Percentiles rank a stretch among this genome's conserved stretches.
phyloP scores from a whole-genome alignment of 2,888 invertebrate species.

The Drosophila aldrichi region DNA sequence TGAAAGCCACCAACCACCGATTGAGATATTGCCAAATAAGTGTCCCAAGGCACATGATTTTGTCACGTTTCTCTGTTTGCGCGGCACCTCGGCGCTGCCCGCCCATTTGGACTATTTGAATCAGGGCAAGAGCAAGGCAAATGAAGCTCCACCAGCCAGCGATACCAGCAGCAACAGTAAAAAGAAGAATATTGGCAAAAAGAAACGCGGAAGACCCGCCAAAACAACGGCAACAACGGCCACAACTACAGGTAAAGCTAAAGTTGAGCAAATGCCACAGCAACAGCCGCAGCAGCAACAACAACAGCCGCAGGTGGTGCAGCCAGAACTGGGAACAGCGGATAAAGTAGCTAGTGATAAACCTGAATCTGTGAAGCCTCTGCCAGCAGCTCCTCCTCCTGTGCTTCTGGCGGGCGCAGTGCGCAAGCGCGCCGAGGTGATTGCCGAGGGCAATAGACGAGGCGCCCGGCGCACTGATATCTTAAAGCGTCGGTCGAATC shows the following conservation, averaged over 20 bases:
- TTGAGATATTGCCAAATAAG: constrained; percentile 88
- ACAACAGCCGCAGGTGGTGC: constrained; percentile 45
- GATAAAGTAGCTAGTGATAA: constrained; percentile 60
- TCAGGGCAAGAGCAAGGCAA: constrained; percentile 82
- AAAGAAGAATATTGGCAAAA: constrained; percentile 56
- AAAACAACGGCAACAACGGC: constrained; percentile 30
- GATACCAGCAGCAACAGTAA: constrained; percentile 56
- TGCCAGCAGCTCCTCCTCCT: constrained; percentile 39
- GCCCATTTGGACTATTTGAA: constrained; percentile 90
- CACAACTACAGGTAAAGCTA: constrained; percentile 58
- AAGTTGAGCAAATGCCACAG: constrained; percentile 23
- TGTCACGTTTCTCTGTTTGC: constrained; percentile 92
- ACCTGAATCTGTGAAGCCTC: constrained; percentile 33
- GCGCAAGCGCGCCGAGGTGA: constrained; percentile 86
- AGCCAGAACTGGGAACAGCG: constrained; percentile 39
- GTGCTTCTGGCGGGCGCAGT: constrained; percentile 85
- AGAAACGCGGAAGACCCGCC: constrained; percentile 66
- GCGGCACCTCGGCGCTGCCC: constrained; percentile 91
- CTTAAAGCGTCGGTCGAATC: constrained; percentile 82
- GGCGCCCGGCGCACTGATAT: constrained; percentile 79
- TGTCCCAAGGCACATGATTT: constrained; percentile 94
- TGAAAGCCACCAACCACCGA: constrained; percentile 88
- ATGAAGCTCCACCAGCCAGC: constrained; percentile 49
- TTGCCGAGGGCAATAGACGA: constrained; percentile 82
- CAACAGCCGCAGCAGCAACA: constrained; percentile 61